Evolutionary conservation across 2,888 invertebrate species (phyloP).

Genomic region (Scaptomyza tumidula): DNA sequence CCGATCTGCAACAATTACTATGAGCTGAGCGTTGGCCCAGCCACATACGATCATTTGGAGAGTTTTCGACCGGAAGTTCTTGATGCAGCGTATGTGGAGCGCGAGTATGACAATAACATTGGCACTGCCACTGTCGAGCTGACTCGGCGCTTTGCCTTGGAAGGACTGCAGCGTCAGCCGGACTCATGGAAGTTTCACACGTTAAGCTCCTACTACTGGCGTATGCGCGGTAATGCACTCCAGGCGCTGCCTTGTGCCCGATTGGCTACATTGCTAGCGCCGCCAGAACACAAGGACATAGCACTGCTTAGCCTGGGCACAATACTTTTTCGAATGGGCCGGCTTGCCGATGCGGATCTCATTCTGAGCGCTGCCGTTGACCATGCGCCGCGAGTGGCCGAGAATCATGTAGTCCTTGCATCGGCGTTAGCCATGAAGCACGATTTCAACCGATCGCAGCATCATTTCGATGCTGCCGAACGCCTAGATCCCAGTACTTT

Average conservation of each 20-base stretch:
- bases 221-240: constrained; percentile 81
- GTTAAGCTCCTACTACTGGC: constrained; percentile 83
- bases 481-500: constrained; percentile 79
- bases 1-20: constrained; percentile 72
- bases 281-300: constrained; percentile 79
- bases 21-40: constrained; percentile 63
- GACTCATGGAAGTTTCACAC: constrained; percentile 83
- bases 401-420: constrained; percentile 83
- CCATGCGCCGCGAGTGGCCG: constrained; percentile 80
- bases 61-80: constrained; percentile 70
- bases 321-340: constrained; percentile 81
- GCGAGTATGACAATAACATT: constrained; percentile 73
- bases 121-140: constrained; percentile 68
- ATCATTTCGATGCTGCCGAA: constrained; percentile 81
- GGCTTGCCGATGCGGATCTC: constrained; percentile 80
- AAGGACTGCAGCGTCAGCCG: constrained; percentile 77
- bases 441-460: constrained; percentile 82
- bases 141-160: constrained; percentile 67
- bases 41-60: constrained; percentile 80
- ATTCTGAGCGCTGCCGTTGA: constrained; percentile 81
- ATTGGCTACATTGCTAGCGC: constrained; percentile 79
- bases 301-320: constrained; percentile 82
- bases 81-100: constrained; percentile 72
- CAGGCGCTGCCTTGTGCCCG: constrained; percentile 83
- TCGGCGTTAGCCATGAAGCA: constrained; percentile 81